These are phyloP conservation scores for Idaea straminata DNA, from an alignment of 2,888 invertebrate species.

Conservation along the genomic window DNA sequence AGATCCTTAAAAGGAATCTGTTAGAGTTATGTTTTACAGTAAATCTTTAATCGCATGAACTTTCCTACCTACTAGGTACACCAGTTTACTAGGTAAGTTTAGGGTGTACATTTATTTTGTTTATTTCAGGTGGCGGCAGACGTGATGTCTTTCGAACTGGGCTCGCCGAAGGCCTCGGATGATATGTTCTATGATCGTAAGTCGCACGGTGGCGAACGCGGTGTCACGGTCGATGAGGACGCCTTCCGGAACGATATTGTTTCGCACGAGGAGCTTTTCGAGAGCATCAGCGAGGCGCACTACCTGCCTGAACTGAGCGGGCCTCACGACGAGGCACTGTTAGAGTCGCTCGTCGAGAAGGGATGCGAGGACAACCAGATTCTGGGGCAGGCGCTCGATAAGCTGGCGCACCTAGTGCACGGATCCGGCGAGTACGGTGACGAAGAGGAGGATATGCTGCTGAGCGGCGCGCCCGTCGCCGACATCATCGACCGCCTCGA, in stretches of 20 bases:
- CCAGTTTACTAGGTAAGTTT: no score
- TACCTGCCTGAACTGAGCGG: constrained; percentile 69
- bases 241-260: constrained; percentile 57
- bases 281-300: constrained; percentile 73
- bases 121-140: constrained; percentile 46
- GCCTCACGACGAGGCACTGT: constrained; percentile 76
- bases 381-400: constrained; percentile 67
- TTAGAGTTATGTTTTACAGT: no score
- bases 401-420: constrained; percentile 64
- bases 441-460: constrained; percentile 71
- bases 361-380: constrained; percentile 82
- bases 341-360: constrained; percentile 81
- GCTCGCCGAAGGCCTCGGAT: constrained; percentile 55
- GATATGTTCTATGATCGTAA: constrained; percentile 64
- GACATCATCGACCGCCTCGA: constrained; percentile 83
- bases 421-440: constrained; percentile 68
- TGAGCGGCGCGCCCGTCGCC: constrained; percentile 70
- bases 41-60: no score
- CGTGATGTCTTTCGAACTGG: constrained; percentile 69
- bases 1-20: no score
- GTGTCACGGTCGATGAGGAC: constrained; percentile 43
- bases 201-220: constrained; percentile 42
- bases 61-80: no score
- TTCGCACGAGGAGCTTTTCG: constrained; percentile 70
- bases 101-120: no score